Evolutionary conservation across 2,797 vertebrate genomes (phyloP).

Genomic region (Hozukius guyotensis): DNA sequence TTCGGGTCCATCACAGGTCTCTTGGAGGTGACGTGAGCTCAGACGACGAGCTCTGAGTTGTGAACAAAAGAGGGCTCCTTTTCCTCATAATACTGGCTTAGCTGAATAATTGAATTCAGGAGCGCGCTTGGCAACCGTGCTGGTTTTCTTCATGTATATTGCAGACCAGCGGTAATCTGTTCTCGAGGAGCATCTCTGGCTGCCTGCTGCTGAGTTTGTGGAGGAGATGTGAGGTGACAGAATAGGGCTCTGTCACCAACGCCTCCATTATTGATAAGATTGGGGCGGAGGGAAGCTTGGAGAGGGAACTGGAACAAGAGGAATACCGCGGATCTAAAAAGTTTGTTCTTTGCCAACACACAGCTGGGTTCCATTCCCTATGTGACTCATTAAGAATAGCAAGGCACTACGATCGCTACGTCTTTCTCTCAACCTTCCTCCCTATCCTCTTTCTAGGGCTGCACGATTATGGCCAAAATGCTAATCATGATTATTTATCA

Average conservation of each 20-base stretch:
- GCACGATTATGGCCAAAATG: no score
- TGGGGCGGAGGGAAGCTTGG: slow-evolving; percentile 24
- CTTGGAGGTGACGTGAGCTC: slow-evolving; percentile 33
- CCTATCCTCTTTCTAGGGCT: neutral
- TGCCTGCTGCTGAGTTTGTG: slow-evolving; percentile 73
- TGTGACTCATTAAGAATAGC: slow-evolving; percentile 40
- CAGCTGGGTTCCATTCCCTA: slow-evolving; percentile 18
- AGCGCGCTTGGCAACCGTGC: slow-evolving; percentile 37
- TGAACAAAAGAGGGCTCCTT: slow-evolving; percentile 54
- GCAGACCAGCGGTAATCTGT: slow-evolving; percentile 80
- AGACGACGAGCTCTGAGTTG: slow-evolving; percentile 10
- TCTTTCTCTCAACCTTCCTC: neutral
- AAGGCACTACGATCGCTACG: neutral
- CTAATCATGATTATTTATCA: no score
- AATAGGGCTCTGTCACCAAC: slow-evolving; percentile 79
- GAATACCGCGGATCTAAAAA: slow-evolving; percentile 19
- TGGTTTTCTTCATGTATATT: slow-evolving; percentile 83
- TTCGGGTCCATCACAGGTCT: slow-evolving; percentile 28
- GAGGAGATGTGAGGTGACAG: slow-evolving; percentile 82
- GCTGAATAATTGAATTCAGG: slow-evolving; percentile 80
- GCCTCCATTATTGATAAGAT: slow-evolving; percentile 82
- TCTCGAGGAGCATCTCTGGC: slow-evolving; percentile 68
- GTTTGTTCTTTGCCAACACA: slow-evolving; percentile 30
- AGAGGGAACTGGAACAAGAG: slow-evolving; percentile 21
- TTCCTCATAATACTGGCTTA: slow-evolving; percentile 51